phyloP scores from a whole-genome alignment of 1,140 invertebrate species.

The Helicoverpa armigera region DNA sequence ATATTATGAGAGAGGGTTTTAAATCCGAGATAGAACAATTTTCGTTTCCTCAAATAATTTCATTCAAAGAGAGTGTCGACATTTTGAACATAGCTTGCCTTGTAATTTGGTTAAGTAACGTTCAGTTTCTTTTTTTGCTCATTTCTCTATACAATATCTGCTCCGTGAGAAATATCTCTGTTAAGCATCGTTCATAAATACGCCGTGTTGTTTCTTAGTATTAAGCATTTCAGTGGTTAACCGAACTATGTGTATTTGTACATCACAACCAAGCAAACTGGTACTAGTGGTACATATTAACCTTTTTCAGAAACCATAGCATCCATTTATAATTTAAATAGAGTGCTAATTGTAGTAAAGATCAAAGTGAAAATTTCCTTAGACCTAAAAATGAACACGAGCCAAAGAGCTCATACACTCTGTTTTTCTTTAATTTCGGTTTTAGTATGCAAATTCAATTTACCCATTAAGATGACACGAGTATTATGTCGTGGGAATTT shows the following conservation, averaged over 20 bases:
- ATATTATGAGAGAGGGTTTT: slow-evolving; percentile 10
- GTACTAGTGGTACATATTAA: not conserved
- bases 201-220: slow-evolving; percentile 6
- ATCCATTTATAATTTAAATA: not conserved
- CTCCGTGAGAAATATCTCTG: not conserved
- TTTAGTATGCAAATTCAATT: slow-evolving; percentile 18
- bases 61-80: slow-evolving; percentile 24
- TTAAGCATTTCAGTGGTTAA: not conserved
- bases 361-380: not conserved
- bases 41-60: slow-evolving; percentile 28
- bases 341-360: not conserved
- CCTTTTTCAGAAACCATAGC: not conserved
- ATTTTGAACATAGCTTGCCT: slow-evolving; percentile 7
- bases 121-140: slow-evolving; percentile 14
- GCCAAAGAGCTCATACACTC: not conserved
- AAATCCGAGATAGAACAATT: slow-evolving; percentile 15
- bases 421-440: slow-evolving; percentile 19
- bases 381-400: not conserved
- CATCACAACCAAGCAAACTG: too few species aligned
- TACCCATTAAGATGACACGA: not conserved
- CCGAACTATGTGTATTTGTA: too few species aligned
- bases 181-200: slow-evolving; percentile 6
- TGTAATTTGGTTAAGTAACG: slow-evolving; percentile 10
- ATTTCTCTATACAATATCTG: slow-evolving; percentile 12
- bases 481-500: not conserved